These are phyloP conservation scores for Cheilinus undulatus DNA, from an alignment of 2,113 vertebrate genomes.

Conservation along the genomic window DNA sequence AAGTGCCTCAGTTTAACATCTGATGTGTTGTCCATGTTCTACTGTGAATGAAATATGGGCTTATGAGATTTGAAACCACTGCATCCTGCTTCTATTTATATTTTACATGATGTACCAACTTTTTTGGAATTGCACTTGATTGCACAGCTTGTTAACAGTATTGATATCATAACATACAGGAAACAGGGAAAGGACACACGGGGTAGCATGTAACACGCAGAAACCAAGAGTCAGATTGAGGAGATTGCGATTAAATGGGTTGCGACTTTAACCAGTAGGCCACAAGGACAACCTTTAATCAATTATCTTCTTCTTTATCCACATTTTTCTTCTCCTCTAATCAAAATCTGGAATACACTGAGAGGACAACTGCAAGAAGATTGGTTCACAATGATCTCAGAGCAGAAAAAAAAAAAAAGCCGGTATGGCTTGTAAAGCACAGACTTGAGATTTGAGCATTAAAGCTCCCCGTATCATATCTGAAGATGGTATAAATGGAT, in stretches of 20 bases:
- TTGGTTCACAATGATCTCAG: slow-evolving; percentile 48
- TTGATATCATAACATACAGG: neutral
- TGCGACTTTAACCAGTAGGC: neutral
- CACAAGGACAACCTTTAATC: neutral
- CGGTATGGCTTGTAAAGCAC: slow-evolving; percentile 56
- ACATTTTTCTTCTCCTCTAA: neutral
- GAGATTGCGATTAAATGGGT: neutral
- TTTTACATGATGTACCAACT: too few species aligned
- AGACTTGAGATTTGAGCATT: slow-evolving; percentile 29
- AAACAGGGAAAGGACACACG: neutral
- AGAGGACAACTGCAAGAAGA: slow-evolving; percentile 58
- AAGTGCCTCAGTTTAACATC: too few species aligned
- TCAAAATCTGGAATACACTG: slow-evolving; percentile 39
- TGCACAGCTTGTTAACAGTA: neutral
- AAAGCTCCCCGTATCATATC: slow-evolving; percentile 32
- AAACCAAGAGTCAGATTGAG: neutral
- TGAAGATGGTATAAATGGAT: slow-evolving; percentile 9
- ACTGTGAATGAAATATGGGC: too few species aligned
- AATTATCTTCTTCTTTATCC: neutral
- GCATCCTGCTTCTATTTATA: too few species aligned
- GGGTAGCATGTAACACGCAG: neutral
- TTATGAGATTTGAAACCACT: too few species aligned
- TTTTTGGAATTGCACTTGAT: too few species aligned
- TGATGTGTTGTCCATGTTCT: too few species aligned
- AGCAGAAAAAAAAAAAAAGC: slow-evolving; percentile 25